These are phyloP conservation scores for Ceratina australensis DNA, from an alignment of 1,140 invertebrate genomes.

Conservation along the genomic window DNA sequence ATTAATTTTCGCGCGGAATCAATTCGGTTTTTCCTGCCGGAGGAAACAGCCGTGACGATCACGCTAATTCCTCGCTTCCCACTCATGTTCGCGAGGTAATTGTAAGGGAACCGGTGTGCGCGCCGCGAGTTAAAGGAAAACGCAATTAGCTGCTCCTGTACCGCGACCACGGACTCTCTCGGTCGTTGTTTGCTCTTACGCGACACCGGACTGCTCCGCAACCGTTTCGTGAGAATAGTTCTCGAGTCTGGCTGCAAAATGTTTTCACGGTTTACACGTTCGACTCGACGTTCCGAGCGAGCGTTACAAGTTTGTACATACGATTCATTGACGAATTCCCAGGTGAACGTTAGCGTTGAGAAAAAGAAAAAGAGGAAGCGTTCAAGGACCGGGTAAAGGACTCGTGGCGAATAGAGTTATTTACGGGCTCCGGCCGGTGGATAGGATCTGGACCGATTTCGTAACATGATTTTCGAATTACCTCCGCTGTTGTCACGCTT, in stretches of 20 bases:
- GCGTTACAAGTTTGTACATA: too few species aligned
- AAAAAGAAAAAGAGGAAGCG: slow-evolving; percentile 27
- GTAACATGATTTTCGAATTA: slow-evolving; percentile 25
- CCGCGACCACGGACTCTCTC: slow-evolving; percentile 6
- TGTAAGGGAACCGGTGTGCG: slow-evolving; percentile 25
- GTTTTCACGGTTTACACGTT: background rate
- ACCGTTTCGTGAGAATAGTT: slow-evolving; percentile 26
- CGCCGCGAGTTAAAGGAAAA: slow-evolving; percentile 19
- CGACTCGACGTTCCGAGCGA: background rate
- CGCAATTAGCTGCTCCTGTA: slow-evolving; percentile 34
- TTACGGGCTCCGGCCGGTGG: background rate
- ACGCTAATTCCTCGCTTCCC: slow-evolving; percentile 24
- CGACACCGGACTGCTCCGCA: too few species aligned
- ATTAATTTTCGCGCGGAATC: too few species aligned
- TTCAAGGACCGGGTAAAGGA: slow-evolving; percentile 11
- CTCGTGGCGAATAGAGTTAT: background rate
- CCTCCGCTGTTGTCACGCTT: background rate
- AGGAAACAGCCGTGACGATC: background rate
- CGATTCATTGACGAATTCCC: slow-evolving; percentile 5
- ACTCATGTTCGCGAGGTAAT: slow-evolving; percentile 1
- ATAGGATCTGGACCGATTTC: slow-evolving; percentile 3
- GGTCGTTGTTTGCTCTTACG: slow-evolving; percentile 7
- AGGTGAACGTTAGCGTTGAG: slow-evolving; percentile 30
- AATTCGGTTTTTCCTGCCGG: too few species aligned
- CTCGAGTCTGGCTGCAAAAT: background rate